Evolutionary conservation across 2,888 invertebrate species (phyloP).

Genomic region (Drosophila leonis): DNA sequence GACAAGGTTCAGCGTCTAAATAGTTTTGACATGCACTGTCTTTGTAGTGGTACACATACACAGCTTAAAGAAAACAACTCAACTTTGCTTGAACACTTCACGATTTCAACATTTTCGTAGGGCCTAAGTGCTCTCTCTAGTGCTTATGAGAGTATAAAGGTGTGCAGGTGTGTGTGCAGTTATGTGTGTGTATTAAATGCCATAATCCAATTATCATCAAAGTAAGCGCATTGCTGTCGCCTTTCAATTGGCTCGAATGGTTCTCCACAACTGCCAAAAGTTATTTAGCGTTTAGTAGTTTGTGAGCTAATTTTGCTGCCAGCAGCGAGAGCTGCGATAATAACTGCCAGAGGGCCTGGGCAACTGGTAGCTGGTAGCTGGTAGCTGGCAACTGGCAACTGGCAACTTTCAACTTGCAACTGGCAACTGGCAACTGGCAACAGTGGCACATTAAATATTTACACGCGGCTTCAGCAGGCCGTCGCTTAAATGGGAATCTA

Average conservation of each 20-base stretch:
- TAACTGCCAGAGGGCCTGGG: constrained; percentile 12
- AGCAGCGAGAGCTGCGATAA: constrained; percentile 23
- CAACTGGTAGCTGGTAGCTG: neutral
- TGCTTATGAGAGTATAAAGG: neutral
- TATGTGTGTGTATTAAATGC: constrained; percentile 5
- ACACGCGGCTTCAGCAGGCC: constrained; percentile 38
- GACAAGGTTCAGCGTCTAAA: neutral
- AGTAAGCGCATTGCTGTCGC: constrained; percentile 12
- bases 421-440: constrained; percentile 29
- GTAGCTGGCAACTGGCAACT: constrained; percentile 2
- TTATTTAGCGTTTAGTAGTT: constrained; percentile 30
- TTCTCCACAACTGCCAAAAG: constrained; percentile 23
- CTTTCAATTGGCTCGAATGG: constrained; percentile 18
- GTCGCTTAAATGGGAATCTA: constrained; percentile 26
- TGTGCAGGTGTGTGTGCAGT: neutral
- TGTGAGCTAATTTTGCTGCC: constrained; percentile 39
- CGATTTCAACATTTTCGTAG: neutral
- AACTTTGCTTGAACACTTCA: neutral
- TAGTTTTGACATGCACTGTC: constrained; percentile 1
- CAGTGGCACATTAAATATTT: constrained; percentile 52
- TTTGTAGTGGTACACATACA: neutral
- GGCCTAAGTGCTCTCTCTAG: neutral
- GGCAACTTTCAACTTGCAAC: constrained; percentile 1
- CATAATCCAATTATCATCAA: constrained; percentile 20
- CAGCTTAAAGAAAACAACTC: neutral